Evolutionary conservation across 2,797 vertebrate species (phyloP).

Genomic region (Neostethus bicornis): DNA sequence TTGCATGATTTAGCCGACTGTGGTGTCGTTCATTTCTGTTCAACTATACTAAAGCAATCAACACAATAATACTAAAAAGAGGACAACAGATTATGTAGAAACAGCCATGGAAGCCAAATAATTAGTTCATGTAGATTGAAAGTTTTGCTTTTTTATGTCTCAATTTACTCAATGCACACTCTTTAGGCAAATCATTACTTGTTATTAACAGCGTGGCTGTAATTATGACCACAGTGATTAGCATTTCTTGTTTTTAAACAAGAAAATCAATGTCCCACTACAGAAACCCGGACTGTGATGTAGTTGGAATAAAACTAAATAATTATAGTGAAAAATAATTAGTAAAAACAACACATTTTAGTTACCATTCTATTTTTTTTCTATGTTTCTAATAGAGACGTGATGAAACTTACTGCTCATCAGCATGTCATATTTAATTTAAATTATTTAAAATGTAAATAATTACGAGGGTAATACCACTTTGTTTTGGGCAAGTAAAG

Average conservation of each 20-base stretch:
- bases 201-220: slow-evolving; percentile 48
- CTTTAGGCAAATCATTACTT: slow-evolving; percentile 29
- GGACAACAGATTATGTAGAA: slow-evolving; percentile 34
- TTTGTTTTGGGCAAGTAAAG: slow-evolving; percentile 9
- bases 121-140: slow-evolving; percentile 46
- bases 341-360: neutral
- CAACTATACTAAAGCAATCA: slow-evolving; percentile 32
- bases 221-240: slow-evolving; percentile 48
- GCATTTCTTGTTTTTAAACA: slow-evolving; percentile 21
- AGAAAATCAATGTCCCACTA: slow-evolving; percentile 17
- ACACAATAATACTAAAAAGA: slow-evolving; percentile 37
- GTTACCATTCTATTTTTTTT: neutral
- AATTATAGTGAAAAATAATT: slow-evolving; percentile 2
- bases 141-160: slow-evolving; percentile 45
- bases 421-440: too few relatives aligned
- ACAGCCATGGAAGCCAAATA: slow-evolving; percentile 38
- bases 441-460: too few relatives aligned
- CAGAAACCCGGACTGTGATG: slow-evolving; percentile 5
- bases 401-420: too few relatives aligned
- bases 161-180: slow-evolving; percentile 42
- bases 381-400: too few relatives aligned
- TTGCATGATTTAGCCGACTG: slow-evolving; percentile 31
- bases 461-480: neutral
- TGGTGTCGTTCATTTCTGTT: slow-evolving; percentile 12
- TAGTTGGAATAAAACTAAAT: slow-evolving; percentile 1